Evolutionary conservation across 2,888 invertebrate species (phyloP).

Genomic region (Periphyllus acericola): DNA sequence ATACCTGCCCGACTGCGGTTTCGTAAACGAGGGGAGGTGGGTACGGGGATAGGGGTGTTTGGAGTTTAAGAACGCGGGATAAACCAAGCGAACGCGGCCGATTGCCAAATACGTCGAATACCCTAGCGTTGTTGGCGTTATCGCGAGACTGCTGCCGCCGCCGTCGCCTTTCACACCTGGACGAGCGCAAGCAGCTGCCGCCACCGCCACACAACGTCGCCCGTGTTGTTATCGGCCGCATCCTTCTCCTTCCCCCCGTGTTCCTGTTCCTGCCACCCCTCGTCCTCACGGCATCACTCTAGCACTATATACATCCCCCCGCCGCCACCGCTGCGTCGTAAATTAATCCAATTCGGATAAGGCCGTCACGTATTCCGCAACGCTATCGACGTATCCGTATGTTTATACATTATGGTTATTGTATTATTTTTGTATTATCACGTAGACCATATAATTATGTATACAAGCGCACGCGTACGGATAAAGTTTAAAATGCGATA

Average conservation of each 20-base stretch:
- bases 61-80: slow-evolving; percentile 12
- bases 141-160: slow-evolving; percentile 22
- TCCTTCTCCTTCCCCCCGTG: background rate
- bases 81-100: slow-evolving; percentile 54
- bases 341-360: slow-evolving; percentile 51
- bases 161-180: slow-evolving; percentile 56
- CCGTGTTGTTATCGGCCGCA: slow-evolving; percentile 16
- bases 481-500: slow-evolving; percentile 20
- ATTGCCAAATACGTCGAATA: slow-evolving; percentile 54
- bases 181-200: slow-evolving; percentile 50
- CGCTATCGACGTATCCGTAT: background rate
- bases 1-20: background rate
- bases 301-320: background rate
- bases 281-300: background rate
- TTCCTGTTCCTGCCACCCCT: too few species aligned
- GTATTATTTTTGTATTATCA: background rate
- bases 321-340: background rate
- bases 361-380: slow-evolving; percentile 33
- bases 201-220: slow-evolving; percentile 1
- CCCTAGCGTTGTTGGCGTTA: slow-evolving; percentile 28
- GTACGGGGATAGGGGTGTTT: background rate
- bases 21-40: background rate
- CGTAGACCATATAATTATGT: background rate
- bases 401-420: background rate
- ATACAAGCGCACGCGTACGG: background rate